Evolutionary conservation across 53 echinoderm and acorn worm genomes (phyloP), one percentile per base, ranked within the genome.

Genomic region (Pentamera pediparva): DNA sequence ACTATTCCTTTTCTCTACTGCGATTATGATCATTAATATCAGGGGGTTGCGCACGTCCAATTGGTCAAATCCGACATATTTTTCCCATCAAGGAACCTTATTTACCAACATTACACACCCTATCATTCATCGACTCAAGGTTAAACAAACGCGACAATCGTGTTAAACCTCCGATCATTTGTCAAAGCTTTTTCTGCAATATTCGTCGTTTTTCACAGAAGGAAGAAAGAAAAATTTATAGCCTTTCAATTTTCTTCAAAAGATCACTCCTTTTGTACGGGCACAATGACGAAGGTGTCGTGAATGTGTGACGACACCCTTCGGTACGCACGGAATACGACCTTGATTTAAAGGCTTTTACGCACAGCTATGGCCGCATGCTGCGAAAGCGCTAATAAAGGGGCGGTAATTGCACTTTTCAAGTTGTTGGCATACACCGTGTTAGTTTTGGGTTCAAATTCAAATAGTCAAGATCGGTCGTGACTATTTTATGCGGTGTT

Each of bases 291-390:
- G n/a, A 31, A 57, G 58, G 58, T 57, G 58, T 29, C 32, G 58
- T 41, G 30, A 67, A 67, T 67, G 67, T 67, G 67, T 39, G 67
- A 67, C 40, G 29, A 67, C 41, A 41, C 41, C 39, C 29, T 39
- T 67, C 26, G 45, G 45, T 28, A 41, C 12, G 47, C 39, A 67
- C 45, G 39, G 45, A 27, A 67, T 60, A 24, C 65, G 67, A 40
- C 67, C 67, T 67, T 67, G 67, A 67, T 67, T 67, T 67, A 25
- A 25, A 40, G 17, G 67, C 43, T 67, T 39, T 67, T 40, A 40
- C 45, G 24, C 27, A 18, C 41, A 47, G 67, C 41, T 67, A 30
- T 28, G 67, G 28, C 67, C 29, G 41, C 67, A 67, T 47, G 67
- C 67, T 67, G 67, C 15, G 67, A 67, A 43, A 40, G 58, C 28